Evolutionary conservation across 1,140 invertebrate species (phyloP).

Genomic region (Eupeodes corollae): DNA sequence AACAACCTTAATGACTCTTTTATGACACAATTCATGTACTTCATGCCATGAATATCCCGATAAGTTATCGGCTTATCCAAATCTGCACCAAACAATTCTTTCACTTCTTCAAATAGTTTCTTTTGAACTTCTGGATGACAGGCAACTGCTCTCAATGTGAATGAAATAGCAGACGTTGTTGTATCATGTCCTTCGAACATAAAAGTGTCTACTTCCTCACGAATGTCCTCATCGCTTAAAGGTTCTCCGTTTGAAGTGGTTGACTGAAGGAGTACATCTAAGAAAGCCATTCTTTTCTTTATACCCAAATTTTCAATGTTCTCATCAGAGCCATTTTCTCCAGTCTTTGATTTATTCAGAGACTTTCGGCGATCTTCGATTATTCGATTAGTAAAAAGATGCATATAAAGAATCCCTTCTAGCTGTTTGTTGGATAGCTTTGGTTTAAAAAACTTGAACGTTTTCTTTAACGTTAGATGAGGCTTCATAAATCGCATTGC

Average conservation of each 20-base stretch:
- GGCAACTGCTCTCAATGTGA: constrained; percentile 17
- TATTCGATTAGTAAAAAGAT: constrained; percentile 26
- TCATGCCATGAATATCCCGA: constrained; percentile 43
- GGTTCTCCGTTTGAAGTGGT: constrained; percentile 37
- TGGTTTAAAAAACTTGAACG: constrained; percentile 18
- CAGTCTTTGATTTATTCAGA: background rate
- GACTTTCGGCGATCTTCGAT: constrained; percentile 13
- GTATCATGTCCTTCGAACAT: constrained; percentile 46
- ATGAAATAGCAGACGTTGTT: constrained; percentile 20
- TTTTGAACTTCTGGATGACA: constrained; percentile 37
- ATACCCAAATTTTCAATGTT: constrained; percentile 14
- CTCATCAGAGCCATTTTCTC: background rate
- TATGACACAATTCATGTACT: constrained; percentile 47
- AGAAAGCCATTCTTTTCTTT: constrained; percentile 48
- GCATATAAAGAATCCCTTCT: constrained; percentile 21
- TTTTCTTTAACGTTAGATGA: constrained; percentile 21
- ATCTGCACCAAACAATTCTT: constrained; percentile 38
- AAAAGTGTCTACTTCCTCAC: constrained; percentile 55
- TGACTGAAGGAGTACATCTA: constrained; percentile 55
- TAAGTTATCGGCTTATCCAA: constrained; percentile 27
- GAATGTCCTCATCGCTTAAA: constrained; percentile 50
- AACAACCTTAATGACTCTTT: constrained; percentile 49
- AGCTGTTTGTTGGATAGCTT: constrained; percentile 20
- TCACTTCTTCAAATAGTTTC: constrained; percentile 45
- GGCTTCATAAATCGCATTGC: constrained; percentile 21